A percentile compares a stretch with the other conserved stretches of the same genome.
phyloP scores from a whole-genome alignment of 2,113 vertebrate genomes.

The Kryptolebias marmoratus region DNA sequence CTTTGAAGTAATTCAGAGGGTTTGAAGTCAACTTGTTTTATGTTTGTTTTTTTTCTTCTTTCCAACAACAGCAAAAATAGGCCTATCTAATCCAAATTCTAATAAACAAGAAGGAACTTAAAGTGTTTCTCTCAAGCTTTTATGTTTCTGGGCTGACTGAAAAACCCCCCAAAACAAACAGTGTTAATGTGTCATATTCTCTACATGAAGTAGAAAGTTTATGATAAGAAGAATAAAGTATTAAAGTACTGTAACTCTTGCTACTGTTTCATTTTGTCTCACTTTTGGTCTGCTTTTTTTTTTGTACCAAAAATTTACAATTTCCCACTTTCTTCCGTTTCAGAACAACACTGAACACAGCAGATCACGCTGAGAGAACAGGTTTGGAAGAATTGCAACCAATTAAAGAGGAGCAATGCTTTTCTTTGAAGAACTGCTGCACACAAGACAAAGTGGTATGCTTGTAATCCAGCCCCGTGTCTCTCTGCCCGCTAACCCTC shows the following conservation, averaged over 20 bases:
- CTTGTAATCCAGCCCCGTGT: conserved; percentile 79
- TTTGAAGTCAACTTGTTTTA: conserved; percentile 25
- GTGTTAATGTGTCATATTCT: conserved; percentile 55
- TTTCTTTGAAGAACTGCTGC: conserved; percentile 66
- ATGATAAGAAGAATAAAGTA: conserved; percentile 48
- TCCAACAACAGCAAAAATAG: conserved; percentile 25
- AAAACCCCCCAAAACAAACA: conserved; percentile 54
- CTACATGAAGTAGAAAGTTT: conserved; percentile 24
- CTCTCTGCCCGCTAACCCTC: conserved; percentile 62
- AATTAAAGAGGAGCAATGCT: conserved; percentile 69
- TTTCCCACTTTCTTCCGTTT: background rate
- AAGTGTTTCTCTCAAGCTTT: conserved; percentile 37
- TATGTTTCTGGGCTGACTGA: conserved; percentile 33
- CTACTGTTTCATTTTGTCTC: conserved; percentile 54
- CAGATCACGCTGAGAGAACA: conserved; percentile 33
- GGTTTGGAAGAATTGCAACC: conserved; percentile 62
- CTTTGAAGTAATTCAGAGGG: conserved; percentile 37
- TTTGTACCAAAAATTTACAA: conserved; percentile 4
- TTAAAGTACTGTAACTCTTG: conserved; percentile 29
- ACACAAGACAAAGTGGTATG: conserved; percentile 74
- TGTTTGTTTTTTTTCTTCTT: conserved; percentile 9
- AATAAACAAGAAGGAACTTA: conserved; percentile 42
- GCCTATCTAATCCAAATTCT: conserved; percentile 23
- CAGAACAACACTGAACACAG: conserved; percentile 47
- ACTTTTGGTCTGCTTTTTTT: conserved; percentile 25